phyloP scores from a whole-genome alignment of 2,888 invertebrate genomes.

The Troides aeacus region DNA sequence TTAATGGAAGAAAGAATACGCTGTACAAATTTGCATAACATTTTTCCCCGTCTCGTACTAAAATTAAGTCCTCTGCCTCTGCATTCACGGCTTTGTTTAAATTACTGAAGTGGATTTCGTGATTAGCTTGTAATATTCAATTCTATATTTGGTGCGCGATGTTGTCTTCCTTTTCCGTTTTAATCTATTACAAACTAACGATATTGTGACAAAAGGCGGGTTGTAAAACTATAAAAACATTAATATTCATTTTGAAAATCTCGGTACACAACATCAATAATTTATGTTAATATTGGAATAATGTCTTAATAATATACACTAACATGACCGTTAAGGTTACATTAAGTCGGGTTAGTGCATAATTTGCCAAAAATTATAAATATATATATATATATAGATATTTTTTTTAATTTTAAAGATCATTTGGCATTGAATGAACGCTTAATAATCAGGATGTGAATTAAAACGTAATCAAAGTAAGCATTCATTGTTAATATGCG shows the following conservation, averaged over 20 bases:
- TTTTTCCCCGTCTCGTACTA: slow-evolving; percentile 68
- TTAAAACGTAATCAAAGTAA: background rate
- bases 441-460: slow-evolving; percentile 8
- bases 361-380: slow-evolving; percentile 6
- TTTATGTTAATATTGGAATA: slow-evolving; percentile 8
- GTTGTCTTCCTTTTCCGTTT: slow-evolving; percentile 3
- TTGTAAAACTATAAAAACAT: background rate
- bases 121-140: slow-evolving; percentile 61
- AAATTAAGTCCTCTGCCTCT: slow-evolving; percentile 70
- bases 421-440: slow-evolving; percentile 16
- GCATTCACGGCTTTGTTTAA: slow-evolving; percentile 71
- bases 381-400: no score
- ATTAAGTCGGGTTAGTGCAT: slow-evolving; percentile 23
- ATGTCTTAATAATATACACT: slow-evolving; percentile 23
- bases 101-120: slow-evolving; percentile 67
- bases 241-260: background rate
- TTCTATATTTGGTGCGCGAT: slow-evolving; percentile 31
- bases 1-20: slow-evolving; percentile 78
- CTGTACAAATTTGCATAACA: slow-evolving; percentile 79
- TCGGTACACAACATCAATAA: slow-evolving; percentile 10
- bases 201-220: background rate
- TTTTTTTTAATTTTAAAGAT: slow-evolving; percentile 1
- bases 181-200: slow-evolving; percentile 2
- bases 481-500: background rate
- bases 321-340: slow-evolving; percentile 21